Conservation (phyloP, 2,113 vertebrate genomes). For the Polypterus bichir region DNA sequence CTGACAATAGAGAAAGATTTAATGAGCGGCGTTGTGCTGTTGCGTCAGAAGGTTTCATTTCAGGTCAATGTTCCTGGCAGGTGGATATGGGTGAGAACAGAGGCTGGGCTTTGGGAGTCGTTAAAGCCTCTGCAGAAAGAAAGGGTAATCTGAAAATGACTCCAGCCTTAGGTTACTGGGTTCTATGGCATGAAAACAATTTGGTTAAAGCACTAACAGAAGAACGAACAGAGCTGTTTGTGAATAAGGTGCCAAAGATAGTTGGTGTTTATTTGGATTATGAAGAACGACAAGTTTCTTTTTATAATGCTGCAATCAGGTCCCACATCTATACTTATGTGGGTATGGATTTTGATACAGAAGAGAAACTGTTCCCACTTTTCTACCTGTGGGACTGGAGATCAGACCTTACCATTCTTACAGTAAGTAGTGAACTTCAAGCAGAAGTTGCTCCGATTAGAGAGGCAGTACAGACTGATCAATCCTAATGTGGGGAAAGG, state of each 20-base stretch:
- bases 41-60: conserved; percentile 34
- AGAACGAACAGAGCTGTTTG: conserved; percentile 31
- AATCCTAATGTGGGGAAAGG: no score
- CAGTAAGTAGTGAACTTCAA: no score
- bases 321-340: conserved; percentile 2
- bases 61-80: conserved; percentile 52
- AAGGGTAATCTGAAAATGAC: conserved; percentile 49
- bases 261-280: conserved; percentile 3
- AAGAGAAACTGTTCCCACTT: background rate
- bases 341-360: background rate
- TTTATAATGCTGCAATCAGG: background rate
- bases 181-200: conserved; percentile 42
- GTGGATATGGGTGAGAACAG: conserved; percentile 57
- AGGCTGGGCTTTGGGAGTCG: conserved; percentile 78
- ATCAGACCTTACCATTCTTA: no score
- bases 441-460: no score
- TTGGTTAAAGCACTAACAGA: conserved; percentile 49
- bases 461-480: no score
- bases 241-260: conserved; percentile 3
- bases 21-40: conserved; percentile 48
- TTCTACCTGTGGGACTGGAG: background rate
- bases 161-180: conserved; percentile 44
- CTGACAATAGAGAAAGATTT: conserved; percentile 40
- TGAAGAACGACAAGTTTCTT: conserved; percentile 1
- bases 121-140: conserved; percentile 53